These are phyloP conservation scores for Zaprionus vittiger DNA, from an alignment of 1,140 invertebrate genomes.

Conservation along the genomic window DNA sequence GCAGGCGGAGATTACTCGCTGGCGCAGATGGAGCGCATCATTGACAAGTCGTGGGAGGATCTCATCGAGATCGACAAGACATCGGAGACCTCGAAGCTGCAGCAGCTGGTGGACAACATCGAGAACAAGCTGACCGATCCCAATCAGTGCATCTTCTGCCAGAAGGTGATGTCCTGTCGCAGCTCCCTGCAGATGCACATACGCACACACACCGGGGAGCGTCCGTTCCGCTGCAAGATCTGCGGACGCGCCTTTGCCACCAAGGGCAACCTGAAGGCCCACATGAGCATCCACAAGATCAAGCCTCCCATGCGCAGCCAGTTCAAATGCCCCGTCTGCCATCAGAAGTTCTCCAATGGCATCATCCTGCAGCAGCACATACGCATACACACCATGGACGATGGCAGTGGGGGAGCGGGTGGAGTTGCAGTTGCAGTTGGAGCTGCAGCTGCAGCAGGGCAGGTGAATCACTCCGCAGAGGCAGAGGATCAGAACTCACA, in stretches of 20 bases:
- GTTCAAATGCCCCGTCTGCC: constrained; percentile 99
- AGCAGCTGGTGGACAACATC: constrained; percentile 97
- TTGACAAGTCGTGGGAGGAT: constrained; percentile 97
- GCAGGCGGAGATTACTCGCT: constrained; percentile 62
- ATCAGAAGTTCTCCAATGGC: constrained; percentile 98
- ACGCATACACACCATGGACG: constrained; percentile 94
- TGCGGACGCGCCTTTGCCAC: constrained; percentile 98
- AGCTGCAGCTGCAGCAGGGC: background rate
- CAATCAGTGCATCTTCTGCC: constrained; percentile 98
- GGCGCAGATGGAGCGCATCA: constrained; percentile 79
- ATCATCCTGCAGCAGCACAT: constrained; percentile 98
- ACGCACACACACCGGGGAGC: constrained; percentile 92
- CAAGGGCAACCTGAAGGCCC: constrained; percentile 99
- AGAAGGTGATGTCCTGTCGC: constrained; percentile 98
- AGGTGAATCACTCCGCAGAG: constrained; percentile 28
- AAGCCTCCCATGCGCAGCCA: constrained; percentile 96
- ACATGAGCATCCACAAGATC: constrained; percentile 98
- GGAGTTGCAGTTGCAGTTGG: too few relatives aligned
- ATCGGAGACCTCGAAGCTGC: constrained; percentile 96
- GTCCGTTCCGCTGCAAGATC: constrained; percentile 98
- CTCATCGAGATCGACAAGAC: constrained; percentile 95
- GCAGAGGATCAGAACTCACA: constrained; percentile 79
- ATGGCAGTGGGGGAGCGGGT: constrained; percentile 85
- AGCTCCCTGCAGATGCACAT: constrained; percentile 99
- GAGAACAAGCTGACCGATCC: constrained; percentile 98